phyloP scores from a whole-genome alignment of 2,797 vertebrate genomes.

The Novumbra hubbsi region DNA sequence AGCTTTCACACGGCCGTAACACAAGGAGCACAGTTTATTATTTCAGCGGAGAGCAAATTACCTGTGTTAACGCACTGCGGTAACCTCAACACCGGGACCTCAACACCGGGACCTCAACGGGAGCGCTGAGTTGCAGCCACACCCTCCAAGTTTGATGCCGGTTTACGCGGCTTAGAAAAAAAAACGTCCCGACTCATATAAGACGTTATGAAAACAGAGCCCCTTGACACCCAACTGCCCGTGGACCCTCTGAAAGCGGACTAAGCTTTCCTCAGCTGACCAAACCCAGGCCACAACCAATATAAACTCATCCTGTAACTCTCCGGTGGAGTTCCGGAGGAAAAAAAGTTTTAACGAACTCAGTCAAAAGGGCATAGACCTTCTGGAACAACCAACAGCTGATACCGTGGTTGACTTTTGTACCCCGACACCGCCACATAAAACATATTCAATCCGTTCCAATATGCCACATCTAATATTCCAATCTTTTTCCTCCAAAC shows the following conservation, averaged over 20 bases:
- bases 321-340: not conserved
- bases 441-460: not conserved
- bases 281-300: not conserved
- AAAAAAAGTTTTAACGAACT: not conserved
- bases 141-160: not conserved
- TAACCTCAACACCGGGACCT: not conserved
- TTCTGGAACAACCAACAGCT: conserved; percentile 1
- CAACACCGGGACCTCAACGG: conserved; percentile 18
- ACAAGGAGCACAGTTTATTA: conserved; percentile 38
- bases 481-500: not conserved
- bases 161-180: not conserved
- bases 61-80: conserved; percentile 32
- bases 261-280: not conserved
- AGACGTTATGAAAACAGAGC: conserved; percentile 16
- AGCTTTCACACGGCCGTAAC: conserved; percentile 53
- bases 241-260: not conserved
- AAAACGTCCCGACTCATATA: not conserved
- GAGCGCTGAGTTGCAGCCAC: conserved; percentile 2
- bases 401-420: conserved; percentile 7
- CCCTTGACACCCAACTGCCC: conserved; percentile 10
- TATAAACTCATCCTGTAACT: not conserved
- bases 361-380: not conserved
- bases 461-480: too few relatives aligned
- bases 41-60: conserved; percentile 49
- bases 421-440: not conserved